Evolutionary conservation across 1,140 invertebrate genomes (phyloP).

Genomic region (Spodoptera frugiperda): DNA sequence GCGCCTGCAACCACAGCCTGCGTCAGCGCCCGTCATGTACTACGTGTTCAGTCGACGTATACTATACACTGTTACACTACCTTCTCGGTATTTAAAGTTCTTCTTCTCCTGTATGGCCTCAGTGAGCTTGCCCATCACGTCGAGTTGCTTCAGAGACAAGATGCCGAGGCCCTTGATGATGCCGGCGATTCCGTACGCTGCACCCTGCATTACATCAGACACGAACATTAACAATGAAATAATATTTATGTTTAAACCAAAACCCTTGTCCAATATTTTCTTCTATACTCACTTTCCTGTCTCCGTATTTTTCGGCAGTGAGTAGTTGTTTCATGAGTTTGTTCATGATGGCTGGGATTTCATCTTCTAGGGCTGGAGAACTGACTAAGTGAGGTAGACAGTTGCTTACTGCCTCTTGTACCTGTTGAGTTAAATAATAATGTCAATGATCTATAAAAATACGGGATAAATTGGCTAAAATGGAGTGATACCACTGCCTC

Average conservation of each 20-base stretch:
- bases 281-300: constrained; percentile 88
- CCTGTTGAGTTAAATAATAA: constrained; percentile 84
- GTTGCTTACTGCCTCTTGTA: constrained; percentile 99
- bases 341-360: constrained; percentile 95
- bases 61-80: constrained; percentile 69
- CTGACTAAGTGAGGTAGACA: constrained; percentile 96
- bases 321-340: constrained; percentile 95
- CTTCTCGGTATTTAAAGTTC: constrained; percentile 97
- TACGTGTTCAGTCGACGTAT: no score
- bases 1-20: constrained; percentile 88
- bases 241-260: no score
- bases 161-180: constrained; percentile 98
- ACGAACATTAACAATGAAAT: no score
- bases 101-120: constrained; percentile 99
- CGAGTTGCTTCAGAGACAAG: constrained; percentile 96
- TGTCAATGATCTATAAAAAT: no score
- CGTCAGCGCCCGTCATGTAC: no score
- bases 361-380: constrained; percentile 94
- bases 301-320: constrained; percentile 98
- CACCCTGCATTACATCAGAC: constrained; percentile 86
- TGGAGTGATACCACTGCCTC: no score
- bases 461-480: no score
- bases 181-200: constrained; percentile 95
- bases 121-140: constrained; percentile 98
- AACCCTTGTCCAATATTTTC: no score